Evolutionary conservation across 1,140 invertebrate genomes (phyloP), one percentile per base, ranked within the genome.

Genomic region (Phenacoccus solenopsis): DNA sequence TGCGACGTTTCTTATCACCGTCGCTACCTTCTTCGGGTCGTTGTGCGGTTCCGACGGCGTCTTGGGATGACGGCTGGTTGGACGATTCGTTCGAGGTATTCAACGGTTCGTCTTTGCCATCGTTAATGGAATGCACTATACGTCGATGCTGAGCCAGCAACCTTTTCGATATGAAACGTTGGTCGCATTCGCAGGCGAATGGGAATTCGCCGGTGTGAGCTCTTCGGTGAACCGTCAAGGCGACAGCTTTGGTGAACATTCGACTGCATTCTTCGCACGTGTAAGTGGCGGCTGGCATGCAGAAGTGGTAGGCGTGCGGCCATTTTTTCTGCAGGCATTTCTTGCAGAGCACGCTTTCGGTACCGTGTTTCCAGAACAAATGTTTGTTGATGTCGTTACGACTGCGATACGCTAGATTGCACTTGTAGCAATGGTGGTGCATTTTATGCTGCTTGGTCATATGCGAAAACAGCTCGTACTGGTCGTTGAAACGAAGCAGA

Each of bases 291-390:
- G 90, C 88, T 21, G 90, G 90, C 71, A 88, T 84, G 76, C 91
- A 94, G 76, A 93, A 93, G 76, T 94, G 91, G 80, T 93, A 94
- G 10, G 92, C 87, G 78, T 93, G 90, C 0, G 89, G 89, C 91
- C 91, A 93, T 74, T 91, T 91, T 76, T 93, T 93, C 73, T 92
- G 88, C 3, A 91, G 76, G 79, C 91, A 94, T 75, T 84, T 86
- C 78, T 91, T 91, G 77, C 91, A 94, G 3, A 87, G 78, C 1
- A 90, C 86, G 80, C 90, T 91, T 76, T 93, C 90, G 3, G 90
- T 93, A 13, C 90, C 90, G 77, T 94, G 90, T 77, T 94, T 93
- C 91, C 90, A 94, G 77, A 91, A 92, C 38, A 93, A 79, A 81
- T 94, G 90, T 75, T 90, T 90, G 32, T 87, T 90, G 67, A 93